Evolutionary conservation across 1,140 invertebrate genomes (phyloP).

Genomic region (Trachymyrmex septentrionalis): DNA sequence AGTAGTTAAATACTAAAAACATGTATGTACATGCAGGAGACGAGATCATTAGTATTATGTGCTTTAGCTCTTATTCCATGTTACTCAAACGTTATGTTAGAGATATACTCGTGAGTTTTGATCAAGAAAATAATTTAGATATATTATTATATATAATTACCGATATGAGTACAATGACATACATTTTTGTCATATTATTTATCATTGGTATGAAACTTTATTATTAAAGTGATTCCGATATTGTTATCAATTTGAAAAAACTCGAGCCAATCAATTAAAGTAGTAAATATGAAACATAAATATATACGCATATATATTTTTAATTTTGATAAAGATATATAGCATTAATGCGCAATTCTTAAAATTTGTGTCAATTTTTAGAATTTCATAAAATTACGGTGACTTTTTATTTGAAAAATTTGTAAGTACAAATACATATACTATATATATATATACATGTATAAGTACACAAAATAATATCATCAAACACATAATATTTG

Average conservation of each 20-base stretch:
- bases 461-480: background rate
- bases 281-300: background rate
- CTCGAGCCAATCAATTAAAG: background rate
- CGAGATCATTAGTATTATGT: background rate
- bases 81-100: background rate
- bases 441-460: no score
- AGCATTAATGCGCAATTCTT: slow-evolving; percentile 3
- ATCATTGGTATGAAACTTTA: slow-evolving; percentile 1
- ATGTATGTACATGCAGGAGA: background rate
- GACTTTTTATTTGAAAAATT: slow-evolving; percentile 12
- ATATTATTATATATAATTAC: background rate
- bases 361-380: slow-evolving; percentile 32
- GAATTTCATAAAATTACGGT: background rate
- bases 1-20: background rate
- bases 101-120: background rate
- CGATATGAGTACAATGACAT: background rate
- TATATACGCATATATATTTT: slow-evolving; percentile 13
- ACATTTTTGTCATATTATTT: background rate
- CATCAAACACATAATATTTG: slow-evolving; percentile 18
- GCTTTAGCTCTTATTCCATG: background rate
- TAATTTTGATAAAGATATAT: slow-evolving; percentile 40
- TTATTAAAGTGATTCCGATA: background rate
- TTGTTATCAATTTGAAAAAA: background rate
- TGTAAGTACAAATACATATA: background rate
- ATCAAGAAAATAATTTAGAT: slow-evolving; percentile 28